Percentiles rank a stretch among this genome's conserved stretches.
Evolutionary conservation across 2,797 vertebrate species (phyloP).

Genomic region (Protosalanx chinensis): DNA sequence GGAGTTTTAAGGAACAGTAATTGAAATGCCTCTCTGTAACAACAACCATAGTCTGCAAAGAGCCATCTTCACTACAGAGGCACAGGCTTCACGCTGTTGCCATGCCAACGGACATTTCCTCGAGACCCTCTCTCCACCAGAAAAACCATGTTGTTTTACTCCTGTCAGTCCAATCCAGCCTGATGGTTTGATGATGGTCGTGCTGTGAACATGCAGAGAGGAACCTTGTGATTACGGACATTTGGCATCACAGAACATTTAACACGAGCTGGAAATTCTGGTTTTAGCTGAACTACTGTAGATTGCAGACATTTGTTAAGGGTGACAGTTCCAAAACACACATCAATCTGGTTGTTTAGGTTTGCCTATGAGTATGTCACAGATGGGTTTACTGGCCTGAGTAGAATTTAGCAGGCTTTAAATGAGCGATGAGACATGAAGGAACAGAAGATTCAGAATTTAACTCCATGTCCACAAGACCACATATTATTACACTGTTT

Average conservation of each 20-base stretch:
- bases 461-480: too few species aligned
- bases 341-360: neutral
- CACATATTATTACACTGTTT: too few species aligned
- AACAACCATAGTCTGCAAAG: conserved; percentile 13
- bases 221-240: neutral
- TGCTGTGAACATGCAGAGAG: neutral
- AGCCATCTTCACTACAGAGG: conserved; percentile 25
- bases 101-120: conserved; percentile 71
- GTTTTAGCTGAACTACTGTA: neutral
- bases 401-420: neutral
- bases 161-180: conserved; percentile 25
- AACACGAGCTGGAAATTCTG: too few species aligned
- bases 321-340: neutral
- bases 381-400: neutral
- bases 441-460: too few species aligned
- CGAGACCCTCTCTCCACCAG: conserved; percentile 55
- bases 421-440: neutral
- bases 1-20: conserved; percentile 14
- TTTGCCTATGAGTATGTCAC: neutral
- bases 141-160: conserved; percentile 32
- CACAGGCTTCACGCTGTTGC: conserved; percentile 67
- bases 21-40: conserved; percentile 25
- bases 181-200: neutral
- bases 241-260: neutral
- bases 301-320: neutral